A percentile compares a stretch with the other conserved stretches of the same genome.
phyloP scores from a whole-genome alignment of 2,888 invertebrate species.

The Molanna angustata region DNA sequence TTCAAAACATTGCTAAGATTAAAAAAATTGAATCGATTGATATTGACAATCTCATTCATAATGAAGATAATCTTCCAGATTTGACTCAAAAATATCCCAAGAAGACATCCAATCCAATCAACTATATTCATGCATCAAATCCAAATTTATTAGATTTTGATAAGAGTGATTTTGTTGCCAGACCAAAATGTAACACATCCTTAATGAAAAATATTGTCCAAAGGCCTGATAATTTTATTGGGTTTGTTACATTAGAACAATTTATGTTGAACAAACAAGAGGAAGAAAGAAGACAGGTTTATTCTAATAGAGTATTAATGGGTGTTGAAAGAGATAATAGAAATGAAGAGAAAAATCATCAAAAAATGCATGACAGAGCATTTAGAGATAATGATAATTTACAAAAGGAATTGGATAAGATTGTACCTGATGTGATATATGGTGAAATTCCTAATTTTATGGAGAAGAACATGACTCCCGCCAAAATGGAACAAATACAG shows the following conservation, averaged over 20 bases:
- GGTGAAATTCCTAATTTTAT: slow-evolving; percentile 41
- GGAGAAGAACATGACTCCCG: slow-evolving; percentile 37
- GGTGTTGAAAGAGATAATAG: slow-evolving; percentile 47
- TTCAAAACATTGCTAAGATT: slow-evolving; percentile 30
- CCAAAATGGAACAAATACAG: slow-evolving; percentile 41
- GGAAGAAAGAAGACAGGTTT: slow-evolving; percentile 63
- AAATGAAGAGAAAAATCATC: slow-evolving; percentile 34
- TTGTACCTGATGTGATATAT: slow-evolving; percentile 58
- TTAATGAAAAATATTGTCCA: slow-evolving; percentile 44
- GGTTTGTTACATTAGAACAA: slow-evolving; percentile 74
- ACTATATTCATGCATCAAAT: slow-evolving; percentile 69
- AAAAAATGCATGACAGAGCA: slow-evolving; percentile 31
- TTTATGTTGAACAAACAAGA: slow-evolving; percentile 75
- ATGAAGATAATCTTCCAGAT: slow-evolving; percentile 24
- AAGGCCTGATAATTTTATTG: slow-evolving; percentile 59
- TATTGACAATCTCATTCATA: slow-evolving; percentile 3
- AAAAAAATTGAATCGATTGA: slow-evolving; percentile 31
- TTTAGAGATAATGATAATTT: slow-evolving; percentile 29
- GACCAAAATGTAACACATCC: slow-evolving; percentile 44
- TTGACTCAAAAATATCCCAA: slow-evolving; percentile 33
- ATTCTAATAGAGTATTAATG: slow-evolving; percentile 55
- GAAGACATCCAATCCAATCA: slow-evolving; percentile 51
- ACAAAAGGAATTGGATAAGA: slow-evolving; percentile 39
- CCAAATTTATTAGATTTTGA: slow-evolving; percentile 66
- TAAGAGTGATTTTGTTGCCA: slow-evolving; percentile 46